Evolutionary conservation across 2,888 invertebrate genomes (phyloP).

Genomic region (Lumbricus terrestris): DNA sequence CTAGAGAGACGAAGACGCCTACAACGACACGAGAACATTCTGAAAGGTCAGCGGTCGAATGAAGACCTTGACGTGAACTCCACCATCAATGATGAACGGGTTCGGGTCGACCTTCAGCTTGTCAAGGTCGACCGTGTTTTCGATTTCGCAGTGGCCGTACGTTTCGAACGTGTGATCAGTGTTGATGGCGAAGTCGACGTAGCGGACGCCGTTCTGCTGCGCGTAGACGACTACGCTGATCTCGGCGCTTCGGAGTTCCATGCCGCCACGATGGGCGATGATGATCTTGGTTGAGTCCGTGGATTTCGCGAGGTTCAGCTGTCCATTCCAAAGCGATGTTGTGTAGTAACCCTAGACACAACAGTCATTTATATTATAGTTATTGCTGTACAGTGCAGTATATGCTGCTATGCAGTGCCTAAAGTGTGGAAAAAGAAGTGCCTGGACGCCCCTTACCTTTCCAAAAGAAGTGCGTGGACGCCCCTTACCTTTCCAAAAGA

Average conservation of each 20-base stretch:
- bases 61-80: conserved; percentile 36
- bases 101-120: conserved; percentile 32
- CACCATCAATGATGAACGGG: conserved; percentile 33
- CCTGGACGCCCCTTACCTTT: no score
- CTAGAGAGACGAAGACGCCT: background rate
- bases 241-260: conserved; percentile 37
- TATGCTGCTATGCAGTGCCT: no score
- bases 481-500: no score
- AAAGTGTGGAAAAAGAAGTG: no score
- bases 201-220: conserved; percentile 32
- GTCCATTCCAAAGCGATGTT: conserved; percentile 40
- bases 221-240: conserved; percentile 37
- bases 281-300: conserved; percentile 38
- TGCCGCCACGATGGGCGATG: conserved; percentile 38
- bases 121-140: conserved; percentile 36
- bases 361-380: no score
- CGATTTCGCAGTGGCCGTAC: conserved; percentile 37
- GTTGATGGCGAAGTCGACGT: conserved; percentile 33
- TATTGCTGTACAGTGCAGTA: no score
- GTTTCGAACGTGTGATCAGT: conserved; percentile 37
- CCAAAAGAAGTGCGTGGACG: no score
- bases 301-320: conserved; percentile 39
- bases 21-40: conserved; percentile 14
- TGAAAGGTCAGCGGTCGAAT: conserved; percentile 37
- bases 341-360: conserved; percentile 34